Percentiles rank a stretch among this genome's conserved stretches.
Evolutionary conservation across 2,888 invertebrate species (phyloP).

Genomic region (Teinopalpus imperialis): DNA sequence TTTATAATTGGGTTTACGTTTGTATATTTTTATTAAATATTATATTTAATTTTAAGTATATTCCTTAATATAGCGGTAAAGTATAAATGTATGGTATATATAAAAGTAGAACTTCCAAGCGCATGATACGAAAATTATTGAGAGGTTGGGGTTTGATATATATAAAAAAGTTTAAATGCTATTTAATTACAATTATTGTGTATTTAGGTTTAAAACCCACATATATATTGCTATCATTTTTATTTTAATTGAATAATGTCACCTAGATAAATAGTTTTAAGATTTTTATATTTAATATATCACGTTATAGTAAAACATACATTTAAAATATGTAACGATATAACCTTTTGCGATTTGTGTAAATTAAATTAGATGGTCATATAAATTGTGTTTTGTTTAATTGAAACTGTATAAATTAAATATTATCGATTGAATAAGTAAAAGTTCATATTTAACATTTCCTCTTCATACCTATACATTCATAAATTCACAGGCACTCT

Average conservation of each 20-base stretch:
- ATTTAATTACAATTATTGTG: slow-evolving; percentile 4
- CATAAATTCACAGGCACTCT: slow-evolving; percentile 47
- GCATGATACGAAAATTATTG: neutral
- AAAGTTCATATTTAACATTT: slow-evolving; percentile 13
- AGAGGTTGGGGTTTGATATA: too few relatives aligned
- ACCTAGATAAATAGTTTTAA: slow-evolving; percentile 23
- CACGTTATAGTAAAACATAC: slow-evolving; percentile 17
- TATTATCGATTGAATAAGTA: slow-evolving; percentile 11
- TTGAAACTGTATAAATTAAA: slow-evolving; percentile 7
- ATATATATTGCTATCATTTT: too few relatives aligned
- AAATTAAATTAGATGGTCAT: neutral
- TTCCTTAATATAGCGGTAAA: neutral
- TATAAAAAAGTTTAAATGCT: too few relatives aligned
- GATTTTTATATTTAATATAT: slow-evolving; percentile 23
- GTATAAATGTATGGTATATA: slow-evolving; percentile 15
- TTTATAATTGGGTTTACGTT: too few relatives aligned
- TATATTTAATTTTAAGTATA: too few relatives aligned
- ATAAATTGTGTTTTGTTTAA: too few relatives aligned
- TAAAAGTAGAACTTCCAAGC: slow-evolving; percentile 5
- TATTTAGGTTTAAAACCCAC: slow-evolving; percentile 10
- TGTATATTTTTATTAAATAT: slow-evolving; percentile 4
- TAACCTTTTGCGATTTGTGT: slow-evolving; percentile 15
- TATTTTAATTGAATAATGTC: slow-evolving; percentile 2
- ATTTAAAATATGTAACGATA: slow-evolving; percentile 3
- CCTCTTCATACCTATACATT: slow-evolving; percentile 51